A percentile compares a stretch with the other conserved stretches of the same genome.
These are phyloP conservation scores for Engraulis encrasicolus DNA, from an alignment of 2,113 vertebrate genomes.

Conservation along the genomic window DNA sequence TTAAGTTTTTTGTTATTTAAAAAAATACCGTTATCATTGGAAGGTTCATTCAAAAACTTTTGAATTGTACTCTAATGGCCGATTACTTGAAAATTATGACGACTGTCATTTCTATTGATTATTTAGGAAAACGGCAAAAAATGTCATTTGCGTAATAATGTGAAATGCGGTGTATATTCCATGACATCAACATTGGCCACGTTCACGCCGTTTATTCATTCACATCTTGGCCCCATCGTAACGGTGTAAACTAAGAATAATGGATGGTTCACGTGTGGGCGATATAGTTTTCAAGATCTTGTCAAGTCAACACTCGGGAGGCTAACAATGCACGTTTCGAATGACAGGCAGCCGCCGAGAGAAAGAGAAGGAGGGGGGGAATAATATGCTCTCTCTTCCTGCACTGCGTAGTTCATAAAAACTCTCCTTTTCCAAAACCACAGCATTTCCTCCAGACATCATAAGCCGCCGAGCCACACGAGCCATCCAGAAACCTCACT, in stretches of 20 bases:
- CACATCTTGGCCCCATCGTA: background rate
- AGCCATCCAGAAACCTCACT: too few relatives aligned
- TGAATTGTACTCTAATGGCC: too few relatives aligned
- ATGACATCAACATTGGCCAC: background rate
- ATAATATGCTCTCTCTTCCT: background rate
- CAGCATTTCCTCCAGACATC: background rate
- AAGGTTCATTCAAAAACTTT: too few relatives aligned
- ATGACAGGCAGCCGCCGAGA: background rate
- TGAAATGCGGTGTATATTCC: too few relatives aligned
- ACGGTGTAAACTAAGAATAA: background rate
- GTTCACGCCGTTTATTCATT: background rate
- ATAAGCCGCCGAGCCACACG: background rate
- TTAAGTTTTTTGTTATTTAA: too few relatives aligned
- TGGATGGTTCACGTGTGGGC: background rate
- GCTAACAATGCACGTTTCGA: background rate
- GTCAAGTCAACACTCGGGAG: background rate
- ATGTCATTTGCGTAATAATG: too few relatives aligned
- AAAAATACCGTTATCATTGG: too few relatives aligned
- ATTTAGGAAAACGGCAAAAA: too few relatives aligned
- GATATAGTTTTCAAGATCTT: background rate
- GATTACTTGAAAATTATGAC: too few relatives aligned
- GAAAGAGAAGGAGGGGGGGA: too few relatives aligned
- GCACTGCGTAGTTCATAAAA: conserved; percentile 11
- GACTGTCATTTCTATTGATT: too few relatives aligned
- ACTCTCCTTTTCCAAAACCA: background rate